Conservation (phyloP, 1,140 invertebrate genomes). For the Drosophila tristis region DNA sequence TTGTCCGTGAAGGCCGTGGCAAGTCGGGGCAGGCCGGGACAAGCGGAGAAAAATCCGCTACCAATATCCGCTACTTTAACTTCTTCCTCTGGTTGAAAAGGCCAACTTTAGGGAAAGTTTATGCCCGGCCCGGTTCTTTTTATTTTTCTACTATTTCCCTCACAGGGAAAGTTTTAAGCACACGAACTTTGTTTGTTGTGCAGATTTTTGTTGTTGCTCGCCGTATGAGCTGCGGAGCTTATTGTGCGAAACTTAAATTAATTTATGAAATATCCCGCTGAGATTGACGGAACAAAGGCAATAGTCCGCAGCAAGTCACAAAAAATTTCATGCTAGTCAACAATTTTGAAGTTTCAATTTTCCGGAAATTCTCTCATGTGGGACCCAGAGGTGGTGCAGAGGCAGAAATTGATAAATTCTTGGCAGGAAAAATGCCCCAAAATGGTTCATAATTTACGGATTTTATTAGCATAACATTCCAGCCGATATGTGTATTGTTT, state of each 20-base stretch:
- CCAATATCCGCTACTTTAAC: slow-evolving; percentile 76
- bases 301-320: neutral
- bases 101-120: slow-evolving; percentile 62
- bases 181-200: slow-evolving; percentile 62
- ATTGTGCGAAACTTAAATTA: slow-evolving; percentile 78
- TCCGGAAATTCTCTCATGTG: neutral
- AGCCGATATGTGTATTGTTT: too few relatives aligned
- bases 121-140: slow-evolving; percentile 27
- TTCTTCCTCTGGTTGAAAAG: slow-evolving; percentile 49
- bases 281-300: slow-evolving; percentile 56
- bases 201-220: slow-evolving; percentile 18
- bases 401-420: too few relatives aligned
- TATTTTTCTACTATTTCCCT: slow-evolving; percentile 32
- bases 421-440: too few relatives aligned
- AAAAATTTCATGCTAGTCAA: neutral
- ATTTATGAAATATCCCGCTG: slow-evolving; percentile 67
- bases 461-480: too few relatives aligned
- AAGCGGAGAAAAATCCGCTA: slow-evolving; percentile 24
- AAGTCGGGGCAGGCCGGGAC: neutral
- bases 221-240: slow-evolving; percentile 41
- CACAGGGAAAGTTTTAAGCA: slow-evolving; percentile 76
- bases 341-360: neutral
- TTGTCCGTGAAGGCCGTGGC: slow-evolving; percentile 35
- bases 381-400: too few relatives aligned
- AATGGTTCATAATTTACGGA: too few relatives aligned